These are phyloP conservation scores for Calvadosia cruxmelitensis DNA, from an alignment of 30 jellyfish, hydroid and myxozoan species.

Conservation along the genomic window DNA sequence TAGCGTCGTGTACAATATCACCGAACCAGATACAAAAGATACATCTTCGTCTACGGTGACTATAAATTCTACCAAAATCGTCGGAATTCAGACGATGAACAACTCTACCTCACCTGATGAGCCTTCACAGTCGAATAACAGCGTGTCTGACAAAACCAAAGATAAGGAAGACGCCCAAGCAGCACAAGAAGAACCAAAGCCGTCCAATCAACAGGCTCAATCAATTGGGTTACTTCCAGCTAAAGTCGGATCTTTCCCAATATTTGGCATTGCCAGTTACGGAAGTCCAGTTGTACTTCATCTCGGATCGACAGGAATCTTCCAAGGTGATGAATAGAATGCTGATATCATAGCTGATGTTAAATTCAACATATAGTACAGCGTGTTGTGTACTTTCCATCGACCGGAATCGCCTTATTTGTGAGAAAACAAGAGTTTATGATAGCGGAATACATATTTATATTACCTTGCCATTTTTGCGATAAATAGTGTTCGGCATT, in stretches of 20 bases:
- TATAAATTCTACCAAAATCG: too few relatives aligned
- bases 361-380: too few relatives aligned
- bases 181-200: background rate
- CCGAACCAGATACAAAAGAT: too few relatives aligned
- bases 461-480: too few relatives aligned
- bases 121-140: background rate
- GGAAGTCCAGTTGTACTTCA: conserved; percentile 94
- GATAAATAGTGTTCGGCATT: too few relatives aligned
- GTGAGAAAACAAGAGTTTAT: too few relatives aligned
- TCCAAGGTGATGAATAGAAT: conserved; percentile 79
- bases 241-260: conserved; percentile 8
- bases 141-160: background rate
- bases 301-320: conserved; percentile 73
- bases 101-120: conserved; percentile 4
- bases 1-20: too few relatives aligned
- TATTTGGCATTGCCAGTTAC: conserved; percentile 69
- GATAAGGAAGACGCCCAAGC: background rate
- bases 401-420: too few relatives aligned
- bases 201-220: background rate
- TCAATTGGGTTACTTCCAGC: background rate
- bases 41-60: too few relatives aligned
- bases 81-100: conserved; percentile 50
- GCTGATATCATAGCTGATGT: too few relatives aligned
- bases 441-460: too few relatives aligned
- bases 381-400: too few relatives aligned